Evolutionary conservation across 1,140 invertebrate species (phyloP).

Genomic region (Drosophila micromelanica): DNA sequence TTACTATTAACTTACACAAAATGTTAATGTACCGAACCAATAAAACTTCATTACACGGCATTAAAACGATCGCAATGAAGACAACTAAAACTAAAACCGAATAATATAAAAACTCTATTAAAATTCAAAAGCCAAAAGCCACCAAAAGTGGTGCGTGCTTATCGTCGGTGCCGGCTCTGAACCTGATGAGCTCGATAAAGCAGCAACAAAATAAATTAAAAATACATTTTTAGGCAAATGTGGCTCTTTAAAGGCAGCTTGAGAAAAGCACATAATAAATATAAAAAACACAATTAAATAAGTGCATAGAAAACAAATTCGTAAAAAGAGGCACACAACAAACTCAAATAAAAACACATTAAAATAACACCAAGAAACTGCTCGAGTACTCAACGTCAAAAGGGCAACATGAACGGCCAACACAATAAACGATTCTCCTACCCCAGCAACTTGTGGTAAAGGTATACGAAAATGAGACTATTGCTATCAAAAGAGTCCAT

Average conservation of each 20-base stretch:
- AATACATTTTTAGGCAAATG: conserved; percentile 81
- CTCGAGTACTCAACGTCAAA: conserved; percentile 52
- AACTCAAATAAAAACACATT: conserved; percentile 62
- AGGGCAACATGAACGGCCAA: conserved; percentile 32
- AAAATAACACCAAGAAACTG: conserved; percentile 61
- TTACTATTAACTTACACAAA: conserved; percentile 23
- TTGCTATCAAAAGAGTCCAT: not conserved
- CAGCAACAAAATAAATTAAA: conserved; percentile 77
- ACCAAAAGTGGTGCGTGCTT: conserved; percentile 69
- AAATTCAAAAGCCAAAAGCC: conserved; percentile 56
- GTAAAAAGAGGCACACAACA: conserved; percentile 29
- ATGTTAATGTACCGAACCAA: conserved; percentile 53
- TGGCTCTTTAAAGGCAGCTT: conserved; percentile 71
- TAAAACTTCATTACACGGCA: conserved; percentile 68
- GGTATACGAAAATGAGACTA: too few species aligned
- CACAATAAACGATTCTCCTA: conserved; percentile 9
- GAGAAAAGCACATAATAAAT: conserved; percentile 75
- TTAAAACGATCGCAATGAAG: conserved; percentile 38
- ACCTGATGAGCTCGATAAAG: conserved; percentile 73
- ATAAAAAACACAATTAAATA: conserved; percentile 79
- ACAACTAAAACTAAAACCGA: conserved; percentile 50
- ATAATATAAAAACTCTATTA: conserved; percentile 74
- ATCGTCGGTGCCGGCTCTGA: conserved; percentile 50
- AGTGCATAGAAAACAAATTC: conserved; percentile 72
- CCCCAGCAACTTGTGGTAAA: not conserved